Evolutionary conservation across 2,797 vertebrate genomes (phyloP).

Genomic region (Rousettus madagascariensis): DNA sequence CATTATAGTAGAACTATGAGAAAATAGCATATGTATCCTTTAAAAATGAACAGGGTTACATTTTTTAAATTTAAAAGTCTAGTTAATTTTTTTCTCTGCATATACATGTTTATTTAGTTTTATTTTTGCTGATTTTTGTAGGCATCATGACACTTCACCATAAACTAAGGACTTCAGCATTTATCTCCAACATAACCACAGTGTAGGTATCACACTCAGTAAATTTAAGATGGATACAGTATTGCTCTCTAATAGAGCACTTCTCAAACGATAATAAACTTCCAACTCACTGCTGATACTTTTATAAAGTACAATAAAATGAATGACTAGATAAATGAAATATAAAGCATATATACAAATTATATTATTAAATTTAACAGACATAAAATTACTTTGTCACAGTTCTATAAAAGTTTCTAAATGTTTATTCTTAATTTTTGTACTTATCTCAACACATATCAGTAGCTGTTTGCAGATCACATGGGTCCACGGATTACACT

Average conservation of each 20-base stretch:
- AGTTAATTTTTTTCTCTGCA: neutral
- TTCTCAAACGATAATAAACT: slow-evolving; percentile 13
- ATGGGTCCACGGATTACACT: neutral
- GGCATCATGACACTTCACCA: neutral
- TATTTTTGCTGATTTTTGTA: slow-evolving; percentile 6
- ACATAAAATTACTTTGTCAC: slow-evolving; percentile 7
- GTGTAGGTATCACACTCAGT: neutral
- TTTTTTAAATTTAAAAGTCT: slow-evolving; percentile 41
- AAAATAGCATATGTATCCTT: neutral
- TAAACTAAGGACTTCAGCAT: neutral
- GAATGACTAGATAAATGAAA: slow-evolving; percentile 33
- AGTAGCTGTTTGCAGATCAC: neutral
- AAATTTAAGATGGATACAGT: neutral
- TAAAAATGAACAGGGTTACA: slow-evolving; percentile 33
- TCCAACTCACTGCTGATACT: neutral
- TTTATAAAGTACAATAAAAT: neutral
- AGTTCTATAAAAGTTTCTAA: neutral
- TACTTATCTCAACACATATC: neutral
- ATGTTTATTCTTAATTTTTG: neutral
- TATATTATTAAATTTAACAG: slow-evolving; percentile 8
- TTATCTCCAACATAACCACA: neutral
- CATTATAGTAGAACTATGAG: neutral
- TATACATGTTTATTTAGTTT: neutral
- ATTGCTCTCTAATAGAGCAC: neutral
- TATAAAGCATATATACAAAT: neutral